A percentile compares a stretch with the other conserved stretches of the same genome.
Conservation (phyloP, 2,113 vertebrate genomes). For the Lota lota region DNA sequence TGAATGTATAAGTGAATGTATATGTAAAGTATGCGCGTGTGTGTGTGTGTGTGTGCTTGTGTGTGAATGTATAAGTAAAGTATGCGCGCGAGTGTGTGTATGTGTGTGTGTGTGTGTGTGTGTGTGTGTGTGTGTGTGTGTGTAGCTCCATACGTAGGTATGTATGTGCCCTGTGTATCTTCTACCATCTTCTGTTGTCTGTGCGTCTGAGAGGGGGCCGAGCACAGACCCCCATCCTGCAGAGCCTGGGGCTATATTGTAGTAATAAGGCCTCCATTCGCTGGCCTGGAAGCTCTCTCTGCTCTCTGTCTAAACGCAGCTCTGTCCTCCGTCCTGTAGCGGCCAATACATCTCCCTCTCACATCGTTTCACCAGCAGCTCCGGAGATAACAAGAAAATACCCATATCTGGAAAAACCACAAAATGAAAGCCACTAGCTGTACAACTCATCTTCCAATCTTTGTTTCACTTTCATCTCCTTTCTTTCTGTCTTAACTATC, state of each 20-base stretch:
- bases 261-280: conserved; percentile 66
- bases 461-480: too few species aligned
- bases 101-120: conserved; percentile 3
- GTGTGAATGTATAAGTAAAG: too few species aligned
- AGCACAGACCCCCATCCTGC: conserved; percentile 8
- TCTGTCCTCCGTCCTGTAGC: conserved; percentile 30
- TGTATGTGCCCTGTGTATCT: too few species aligned
- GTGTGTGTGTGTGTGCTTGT: too few species aligned
- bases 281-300: conserved; percentile 65
- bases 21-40: background rate
- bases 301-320: conserved; percentile 56
- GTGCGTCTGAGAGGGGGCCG: background rate
- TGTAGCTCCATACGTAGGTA: background rate
- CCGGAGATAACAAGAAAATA: too few species aligned
- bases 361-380: background rate
- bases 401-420: too few species aligned
- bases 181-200: background rate
- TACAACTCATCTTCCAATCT: too few species aligned
- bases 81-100: conserved; percentile 4
- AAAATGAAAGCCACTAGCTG: too few species aligned
- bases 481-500: too few species aligned
- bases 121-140: background rate
- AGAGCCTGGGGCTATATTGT: conserved; percentile 55
- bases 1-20: background rate
- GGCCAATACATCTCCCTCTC: conserved; percentile 67